These are phyloP conservation scores for Tenrec ecaudatus DNA, from an alignment of 2,113 vertebrate species.

Conservation along the genomic window DNA sequence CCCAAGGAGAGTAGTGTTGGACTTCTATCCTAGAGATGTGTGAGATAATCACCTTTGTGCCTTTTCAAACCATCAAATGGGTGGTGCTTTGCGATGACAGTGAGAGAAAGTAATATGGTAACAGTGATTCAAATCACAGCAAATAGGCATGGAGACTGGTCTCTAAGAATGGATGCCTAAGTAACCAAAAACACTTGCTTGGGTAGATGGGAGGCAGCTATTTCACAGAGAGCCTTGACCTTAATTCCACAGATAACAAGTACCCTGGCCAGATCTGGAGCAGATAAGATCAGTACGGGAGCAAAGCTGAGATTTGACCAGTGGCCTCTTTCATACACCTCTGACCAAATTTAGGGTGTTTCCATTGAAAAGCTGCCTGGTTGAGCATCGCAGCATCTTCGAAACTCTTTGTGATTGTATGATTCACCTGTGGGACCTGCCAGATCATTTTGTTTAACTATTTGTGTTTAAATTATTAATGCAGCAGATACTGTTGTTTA, in stretches of 20 bases:
- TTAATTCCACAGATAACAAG: background rate
- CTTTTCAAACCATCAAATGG: background rate
- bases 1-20: background rate
- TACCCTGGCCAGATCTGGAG: background rate
- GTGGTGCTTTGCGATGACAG: background rate
- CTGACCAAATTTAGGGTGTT: conserved; percentile 3
- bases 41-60: background rate
- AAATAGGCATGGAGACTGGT: background rate
- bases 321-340: background rate
- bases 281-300: background rate
- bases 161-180: background rate
- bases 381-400: conserved; percentile 65
- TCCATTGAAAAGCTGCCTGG: conserved; percentile 62
- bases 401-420: conserved; percentile 37
- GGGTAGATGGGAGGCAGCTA: background rate
- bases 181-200: background rate
- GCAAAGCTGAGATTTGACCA: background rate
- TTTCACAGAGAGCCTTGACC: background rate
- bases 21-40: background rate
- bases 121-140: background rate
- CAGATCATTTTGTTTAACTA: conserved; percentile 74
- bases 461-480: conserved; percentile 77
- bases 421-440: conserved; percentile 64
- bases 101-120: background rate
- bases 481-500: conserved; percentile 65